phyloP scores from a whole-genome alignment of 2,113 vertebrate species.

The Gambusia affinis region DNA sequence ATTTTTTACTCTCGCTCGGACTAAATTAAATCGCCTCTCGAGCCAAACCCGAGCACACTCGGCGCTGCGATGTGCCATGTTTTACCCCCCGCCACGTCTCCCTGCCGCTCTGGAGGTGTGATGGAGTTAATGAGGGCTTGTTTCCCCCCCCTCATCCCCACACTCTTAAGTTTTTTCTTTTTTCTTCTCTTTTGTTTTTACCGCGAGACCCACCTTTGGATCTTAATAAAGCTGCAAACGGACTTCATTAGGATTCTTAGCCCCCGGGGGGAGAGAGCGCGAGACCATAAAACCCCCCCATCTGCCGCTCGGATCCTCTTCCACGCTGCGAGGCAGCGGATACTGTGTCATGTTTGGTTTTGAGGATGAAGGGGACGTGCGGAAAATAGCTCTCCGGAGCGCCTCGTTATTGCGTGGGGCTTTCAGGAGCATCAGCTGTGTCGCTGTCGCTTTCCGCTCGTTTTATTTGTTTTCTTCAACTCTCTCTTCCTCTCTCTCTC shows the following conservation, averaged over 20 bases:
- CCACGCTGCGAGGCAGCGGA: slow-evolving; percentile 51
- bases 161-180: neutral
- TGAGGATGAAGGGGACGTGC: slow-evolving; percentile 42
- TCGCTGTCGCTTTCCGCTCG: slow-evolving; percentile 6
- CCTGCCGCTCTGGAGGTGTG: slow-evolving; percentile 37
- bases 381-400: slow-evolving; percentile 34
- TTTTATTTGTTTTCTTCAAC: neutral
- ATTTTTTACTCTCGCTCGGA: slow-evolving; percentile 7
- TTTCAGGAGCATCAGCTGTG: slow-evolving; percentile 19
- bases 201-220: slow-evolving; percentile 43
- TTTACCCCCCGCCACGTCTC: slow-evolving; percentile 28
- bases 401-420: slow-evolving; percentile 31
- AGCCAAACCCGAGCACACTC: slow-evolving; percentile 19
- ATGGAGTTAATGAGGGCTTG: slow-evolving; percentile 58
- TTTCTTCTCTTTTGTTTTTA: slow-evolving; percentile 53
- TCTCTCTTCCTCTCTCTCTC: neutral
- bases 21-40: slow-evolving; percentile 15
- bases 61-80: neutral
- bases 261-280: slow-evolving; percentile 50
- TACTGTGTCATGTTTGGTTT: slow-evolving; percentile 49
- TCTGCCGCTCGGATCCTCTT: slow-evolving; percentile 38
- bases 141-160: neutral
- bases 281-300: slow-evolving; percentile 44
- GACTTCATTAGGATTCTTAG: slow-evolving; percentile 71
- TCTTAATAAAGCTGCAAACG: slow-evolving; percentile 70